These are phyloP conservation scores for Odontothrips loti DNA, from an alignment of 2,888 invertebrate genomes.

Conservation along the genomic window DNA sequence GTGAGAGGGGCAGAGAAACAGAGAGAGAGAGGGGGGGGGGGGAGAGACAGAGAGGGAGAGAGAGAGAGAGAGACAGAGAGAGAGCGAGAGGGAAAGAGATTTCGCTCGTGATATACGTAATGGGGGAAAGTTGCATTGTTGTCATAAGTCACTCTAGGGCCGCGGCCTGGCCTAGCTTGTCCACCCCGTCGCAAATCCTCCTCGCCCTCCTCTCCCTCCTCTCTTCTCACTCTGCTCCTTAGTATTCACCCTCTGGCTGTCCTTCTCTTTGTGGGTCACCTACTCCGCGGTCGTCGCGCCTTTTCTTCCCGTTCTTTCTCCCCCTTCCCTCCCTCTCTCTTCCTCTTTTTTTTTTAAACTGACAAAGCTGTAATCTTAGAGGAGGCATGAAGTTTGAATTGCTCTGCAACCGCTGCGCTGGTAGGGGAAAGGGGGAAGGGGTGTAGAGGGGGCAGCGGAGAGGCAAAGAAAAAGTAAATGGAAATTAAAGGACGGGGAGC, in stretches of 20 bases:
- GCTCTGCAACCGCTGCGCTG: neutral
- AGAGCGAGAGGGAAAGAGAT: neutral
- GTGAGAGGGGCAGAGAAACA: neutral
- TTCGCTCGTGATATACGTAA: conserved; percentile 17
- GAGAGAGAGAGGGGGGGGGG: neutral
- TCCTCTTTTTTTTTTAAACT: too few species aligned
- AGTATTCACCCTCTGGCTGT: neutral
- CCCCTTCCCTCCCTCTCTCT: neutral
- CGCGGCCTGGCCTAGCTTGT: neutral
- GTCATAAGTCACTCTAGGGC: conserved; percentile 21
- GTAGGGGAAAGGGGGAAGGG: neutral
- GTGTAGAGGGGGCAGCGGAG: neutral
- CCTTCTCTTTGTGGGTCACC: neutral
- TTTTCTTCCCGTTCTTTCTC: neutral
- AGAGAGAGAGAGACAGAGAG: neutral
- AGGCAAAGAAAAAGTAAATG: neutral
- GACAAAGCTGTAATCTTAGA: conserved; percentile 19
- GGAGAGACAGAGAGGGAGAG: neutral
- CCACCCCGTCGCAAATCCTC: neutral
- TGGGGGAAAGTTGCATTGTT: conserved; percentile 21
- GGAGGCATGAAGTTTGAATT: conserved; percentile 22
- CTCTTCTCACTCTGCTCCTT: too few species aligned
- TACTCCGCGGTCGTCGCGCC: neutral
- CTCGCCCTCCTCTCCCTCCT: too few species aligned
- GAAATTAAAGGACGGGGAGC: too few species aligned